Evolutionary conservation across 2,888 invertebrate genomes (phyloP).

Genomic region (Pegoplata infirma): DNA sequence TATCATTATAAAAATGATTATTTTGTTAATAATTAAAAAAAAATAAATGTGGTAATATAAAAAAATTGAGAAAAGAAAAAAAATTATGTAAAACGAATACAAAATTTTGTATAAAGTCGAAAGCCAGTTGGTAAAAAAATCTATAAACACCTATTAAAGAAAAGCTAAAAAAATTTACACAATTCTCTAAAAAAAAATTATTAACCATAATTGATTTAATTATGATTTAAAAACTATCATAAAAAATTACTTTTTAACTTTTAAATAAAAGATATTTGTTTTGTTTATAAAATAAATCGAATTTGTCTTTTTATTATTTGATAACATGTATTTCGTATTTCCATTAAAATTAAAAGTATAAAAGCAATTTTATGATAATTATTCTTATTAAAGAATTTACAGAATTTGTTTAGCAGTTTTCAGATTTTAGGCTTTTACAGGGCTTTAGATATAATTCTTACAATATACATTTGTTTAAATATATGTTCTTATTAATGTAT

Average conservation of each 20-base stretch:
- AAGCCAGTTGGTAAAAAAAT: no score
- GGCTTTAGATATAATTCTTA: not conserved
- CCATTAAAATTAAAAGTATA: conserved; percentile 38
- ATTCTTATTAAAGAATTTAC: conserved; percentile 39
- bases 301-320: no score
- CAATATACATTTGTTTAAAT: not conserved
- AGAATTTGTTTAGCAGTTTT: conserved; percentile 27
- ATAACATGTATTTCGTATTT: not conserved
- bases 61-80: not conserved
- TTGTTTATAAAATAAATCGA: no score
- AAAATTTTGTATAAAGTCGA: no score
- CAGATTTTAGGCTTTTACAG: conserved; percentile 12
- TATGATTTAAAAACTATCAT: no score
- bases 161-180: no score
- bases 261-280: no score
- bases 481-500: not conserved
- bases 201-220: no score
- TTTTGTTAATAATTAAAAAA: not conserved
- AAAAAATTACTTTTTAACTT: no score
- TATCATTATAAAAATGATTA: not conserved
- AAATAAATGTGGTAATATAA: not conserved
- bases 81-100: no score
- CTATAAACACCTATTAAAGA: no score
- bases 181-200: no score
- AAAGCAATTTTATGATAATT: conserved; percentile 6